Conservation (phyloP, 2,797 vertebrate genomes). For the Characodon lateralis region DNA sequence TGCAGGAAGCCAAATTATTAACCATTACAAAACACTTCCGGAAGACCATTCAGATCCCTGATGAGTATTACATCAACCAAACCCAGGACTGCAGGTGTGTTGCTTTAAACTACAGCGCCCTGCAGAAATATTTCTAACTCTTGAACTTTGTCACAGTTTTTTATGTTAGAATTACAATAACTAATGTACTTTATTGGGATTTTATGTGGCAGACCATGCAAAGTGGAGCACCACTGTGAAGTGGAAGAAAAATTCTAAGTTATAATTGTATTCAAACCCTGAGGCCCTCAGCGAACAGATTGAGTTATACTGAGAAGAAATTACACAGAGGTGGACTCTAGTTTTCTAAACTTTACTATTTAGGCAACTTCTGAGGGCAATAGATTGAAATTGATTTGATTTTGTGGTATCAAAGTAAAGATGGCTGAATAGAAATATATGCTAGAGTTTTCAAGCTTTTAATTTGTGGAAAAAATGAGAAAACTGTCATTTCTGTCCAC, state of each 20-base stretch:
- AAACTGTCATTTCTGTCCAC: background rate
- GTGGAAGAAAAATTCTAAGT: no score
- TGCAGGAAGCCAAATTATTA: constrained; percentile 81
- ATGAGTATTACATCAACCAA: constrained; percentile 82
- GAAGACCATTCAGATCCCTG: constrained; percentile 65
- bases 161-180: background rate
- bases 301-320: background rate
- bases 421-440: background rate
- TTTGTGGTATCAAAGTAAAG: background rate
- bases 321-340: background rate
- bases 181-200: background rate
- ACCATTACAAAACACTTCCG: constrained; percentile 73
- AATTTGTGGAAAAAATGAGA: background rate
- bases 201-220: background rate
- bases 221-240: background rate
- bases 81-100: constrained; percentile 78
- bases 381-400: background rate
- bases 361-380: background rate
- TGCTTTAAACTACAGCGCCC: background rate
- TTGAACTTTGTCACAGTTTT: background rate
- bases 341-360: background rate
- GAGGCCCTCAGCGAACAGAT: background rate
- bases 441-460: background rate
- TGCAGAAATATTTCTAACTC: background rate
- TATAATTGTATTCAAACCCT: background rate